Base-by-base conservation (phyloP, 2,797 vertebrate genomes). In the Manis javanica region DNA sequence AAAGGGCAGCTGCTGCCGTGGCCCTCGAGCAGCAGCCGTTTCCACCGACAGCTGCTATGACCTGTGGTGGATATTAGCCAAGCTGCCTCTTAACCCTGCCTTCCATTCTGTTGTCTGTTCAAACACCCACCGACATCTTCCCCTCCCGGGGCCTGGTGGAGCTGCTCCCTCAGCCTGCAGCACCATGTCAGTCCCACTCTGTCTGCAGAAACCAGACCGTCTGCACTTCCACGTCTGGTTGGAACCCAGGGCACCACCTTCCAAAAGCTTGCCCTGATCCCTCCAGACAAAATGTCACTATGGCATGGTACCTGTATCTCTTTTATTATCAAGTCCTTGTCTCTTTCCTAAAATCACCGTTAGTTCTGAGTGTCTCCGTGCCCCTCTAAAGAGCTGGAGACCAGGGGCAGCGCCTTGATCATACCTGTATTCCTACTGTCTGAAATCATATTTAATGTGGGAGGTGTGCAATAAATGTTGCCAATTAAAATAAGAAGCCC, bases 41-140 rank as follows among this genome's bases (percentile, higher is more conserved):
- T 34, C 34, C 12, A 9, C n/a, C 14, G 8, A 0, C 34, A 15
- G 12, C 19, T 23, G 1, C 12, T 15, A 0, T 34, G 53, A 14
- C 81, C 21, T 57, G 11, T 7, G 29, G 37, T 59, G 46, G 9
- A 14, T 29, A 9, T 21, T 10, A 24, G 18, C 63, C 51, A 95
- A 3, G 71, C 7, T 11, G 2, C 16, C 39, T 87, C 42, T 77
- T 14, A 23, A 10, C n/a, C 34, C 64, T 26, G 14, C 53, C 37
- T 59, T 46, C 31, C 19, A 7, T 51, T 74, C 51, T 1, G 0
- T 18, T 69, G 16, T 21, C n/a, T 64, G 18, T 9, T 71, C 11
- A 23, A 18, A 34, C 1, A 49, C 55, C 46, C 19, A 24, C 21
- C 34, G 8, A 8, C 5, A 2, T 75, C 12, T 39, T 49, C 3